A percentile compares a stretch with the other conserved stretches of the same genome.
Conservation (phyloP, 2,888 invertebrate genomes). For the Volucella inanis region DNA sequence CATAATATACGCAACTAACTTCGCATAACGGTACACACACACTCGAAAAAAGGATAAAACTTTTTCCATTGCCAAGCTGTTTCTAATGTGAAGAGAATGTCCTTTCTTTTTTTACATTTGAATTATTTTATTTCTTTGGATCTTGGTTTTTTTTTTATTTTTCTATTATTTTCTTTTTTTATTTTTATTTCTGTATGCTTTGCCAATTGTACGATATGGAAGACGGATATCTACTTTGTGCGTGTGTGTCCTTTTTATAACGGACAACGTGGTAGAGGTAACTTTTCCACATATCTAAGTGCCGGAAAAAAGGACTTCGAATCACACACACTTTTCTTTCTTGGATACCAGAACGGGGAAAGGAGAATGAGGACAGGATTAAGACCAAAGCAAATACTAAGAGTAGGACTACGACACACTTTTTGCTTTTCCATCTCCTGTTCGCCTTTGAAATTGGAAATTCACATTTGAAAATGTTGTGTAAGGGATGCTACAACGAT, state of each 20-base stretch:
- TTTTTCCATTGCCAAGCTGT: constrained; percentile 72
- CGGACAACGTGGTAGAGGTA: constrained; percentile 41
- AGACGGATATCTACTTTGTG: constrained; percentile 5
- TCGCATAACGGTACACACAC: constrained; percentile 51
- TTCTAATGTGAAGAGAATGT: constrained; percentile 73
- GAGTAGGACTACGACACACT: constrained; percentile 49
- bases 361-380: background rate
- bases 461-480: constrained; percentile 60
- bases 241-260: constrained; percentile 30
- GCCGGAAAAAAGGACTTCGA: constrained; percentile 73
- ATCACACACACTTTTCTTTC: constrained; percentile 48
- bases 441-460: constrained; percentile 68
- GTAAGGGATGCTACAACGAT: background rate
- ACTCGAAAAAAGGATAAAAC: constrained; percentile 56
- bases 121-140: constrained; percentile 49
- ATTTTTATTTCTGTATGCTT: constrained; percentile 16
- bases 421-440: constrained; percentile 25
- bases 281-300: constrained; percentile 73
- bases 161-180: constrained; percentile 12
- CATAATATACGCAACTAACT: constrained; percentile 55
- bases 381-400: background rate
- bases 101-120: constrained; percentile 65
- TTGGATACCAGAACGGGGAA: constrained; percentile 6
- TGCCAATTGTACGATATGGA: constrained; percentile 22
- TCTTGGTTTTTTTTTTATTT: constrained; percentile 17